phyloP scores from a whole-genome alignment of 1,140 invertebrate genomes.

The Sipha flava region DNA sequence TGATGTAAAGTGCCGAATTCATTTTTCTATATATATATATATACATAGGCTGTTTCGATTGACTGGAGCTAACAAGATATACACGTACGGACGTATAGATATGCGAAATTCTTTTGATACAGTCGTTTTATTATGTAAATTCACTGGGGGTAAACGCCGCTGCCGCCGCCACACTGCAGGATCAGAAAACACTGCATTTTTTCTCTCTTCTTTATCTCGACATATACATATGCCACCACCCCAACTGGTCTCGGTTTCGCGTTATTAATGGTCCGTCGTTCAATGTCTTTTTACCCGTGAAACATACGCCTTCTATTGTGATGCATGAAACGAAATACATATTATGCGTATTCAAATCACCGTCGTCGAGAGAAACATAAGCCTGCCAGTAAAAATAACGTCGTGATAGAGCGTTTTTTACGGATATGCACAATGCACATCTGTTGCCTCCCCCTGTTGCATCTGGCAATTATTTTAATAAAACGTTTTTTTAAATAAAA shows the following conservation, averaged over 20 bases:
- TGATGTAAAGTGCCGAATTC: not conserved
- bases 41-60: not conserved
- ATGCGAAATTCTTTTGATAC: constrained; percentile 12
- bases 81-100: not conserved
- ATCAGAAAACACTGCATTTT: not conserved
- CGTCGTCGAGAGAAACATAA: not conserved
- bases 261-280: constrained; percentile 22
- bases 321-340: not conserved
- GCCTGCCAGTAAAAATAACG: not conserved
- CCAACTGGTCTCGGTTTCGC: constrained; percentile 1
- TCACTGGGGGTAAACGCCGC: not conserved
- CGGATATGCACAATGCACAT: not conserved
- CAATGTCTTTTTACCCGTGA: constrained; percentile 19
- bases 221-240: not conserved
- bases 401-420: constrained; percentile 26
- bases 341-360: constrained; percentile 18
- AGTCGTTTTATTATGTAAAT: constrained; percentile 12
- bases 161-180: not conserved
- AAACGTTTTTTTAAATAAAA: not conserved
- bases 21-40: not conserved
- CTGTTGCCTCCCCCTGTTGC: not conserved
- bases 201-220: not conserved
- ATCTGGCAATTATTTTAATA: not conserved
- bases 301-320: constrained; percentile 8
- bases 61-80: constrained; percentile 8